Base-by-base conservation (phyloP, 2,888 invertebrate genomes). In the Slavum lentiscoides region DNA sequence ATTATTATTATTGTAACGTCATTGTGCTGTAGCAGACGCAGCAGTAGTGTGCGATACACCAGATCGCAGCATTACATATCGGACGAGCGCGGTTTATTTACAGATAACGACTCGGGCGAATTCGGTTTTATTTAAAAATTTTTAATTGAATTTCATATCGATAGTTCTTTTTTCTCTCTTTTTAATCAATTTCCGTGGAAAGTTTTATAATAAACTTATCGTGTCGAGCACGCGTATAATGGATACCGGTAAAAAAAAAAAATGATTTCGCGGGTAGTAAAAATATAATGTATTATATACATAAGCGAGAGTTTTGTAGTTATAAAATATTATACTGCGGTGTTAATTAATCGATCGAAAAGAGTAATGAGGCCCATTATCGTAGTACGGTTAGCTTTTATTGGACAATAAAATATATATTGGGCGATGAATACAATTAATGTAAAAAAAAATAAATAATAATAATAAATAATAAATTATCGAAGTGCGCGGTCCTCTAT, bases 331-430 rank as follows among this genome's bases (percentile, higher is more conserved):
- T 30, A 30, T 30, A 30, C 4, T 30, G 49, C 21, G 66, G 7
- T 15, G 72, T 72, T 72, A 61, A 72, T 72, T 72, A 74, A 30
- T 49, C 53, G 74, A 64, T 74, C 74, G 37, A 74, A 74, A 74
- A 64, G 74, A 30, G 30, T 30, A 30, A 30, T 30, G 2, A 30
- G 37, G 64, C 43, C 73, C 73, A 74, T 74, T 74, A 74, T 74
- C 53, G 62, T 53, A 23, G n/a, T 13, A 4, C 30, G 4, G 30
- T 30, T 1, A 1, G 30, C 30, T 30, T 30, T 30, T 30, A 30
- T 30, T 30, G 30, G 30, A 4, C 30, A 30, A 30, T 30, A 2
- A 30, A 30, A 15, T 58, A 39, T 76, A 69, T 77, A 77, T 69
- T 53, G 69, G 15, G 68, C 68, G 59, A 76, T 68, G 59, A 68